Evolutionary conservation across 2,888 invertebrate species (phyloP).

Genomic region (Dynastes maya): DNA sequence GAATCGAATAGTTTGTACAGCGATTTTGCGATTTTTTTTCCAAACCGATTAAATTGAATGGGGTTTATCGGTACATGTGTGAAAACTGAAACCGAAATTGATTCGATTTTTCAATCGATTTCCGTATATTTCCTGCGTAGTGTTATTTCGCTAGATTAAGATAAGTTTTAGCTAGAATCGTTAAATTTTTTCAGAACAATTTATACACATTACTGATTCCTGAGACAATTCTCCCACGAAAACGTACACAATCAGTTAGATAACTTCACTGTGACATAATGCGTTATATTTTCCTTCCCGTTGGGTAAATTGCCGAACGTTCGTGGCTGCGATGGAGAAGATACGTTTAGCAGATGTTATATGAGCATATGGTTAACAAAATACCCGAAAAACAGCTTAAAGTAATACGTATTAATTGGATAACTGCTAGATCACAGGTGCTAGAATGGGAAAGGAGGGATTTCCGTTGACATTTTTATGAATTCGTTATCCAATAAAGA

Average conservation of each 20-base stretch:
- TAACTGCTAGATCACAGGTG: constrained; percentile 39
- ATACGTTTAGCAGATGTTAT: constrained; percentile 31
- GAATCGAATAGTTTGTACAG: constrained; percentile 19
- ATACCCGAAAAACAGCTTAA: constrained; percentile 18
- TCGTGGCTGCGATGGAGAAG: neutral
- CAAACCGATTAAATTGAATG: constrained; percentile 36
- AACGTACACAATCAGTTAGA: neutral
- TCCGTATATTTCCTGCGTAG: neutral
- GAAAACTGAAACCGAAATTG: constrained; percentile 24
- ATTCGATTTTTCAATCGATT: constrained; percentile 18
- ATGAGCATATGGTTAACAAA: constrained; percentile 26
- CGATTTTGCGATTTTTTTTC: constrained; percentile 2
- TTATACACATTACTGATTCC: too few species aligned
- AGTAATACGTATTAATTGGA: constrained; percentile 33
- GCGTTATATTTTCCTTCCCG: neutral
- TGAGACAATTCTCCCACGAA: neutral
- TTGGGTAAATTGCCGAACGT: neutral
- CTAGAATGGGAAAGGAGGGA: constrained; percentile 5
- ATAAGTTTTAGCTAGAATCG: too few species aligned
- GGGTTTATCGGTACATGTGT: constrained; percentile 14
- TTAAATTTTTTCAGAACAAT: too few species aligned
- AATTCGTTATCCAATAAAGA: constrained; percentile 15
- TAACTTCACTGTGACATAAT: neutral
- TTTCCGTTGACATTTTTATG: constrained; percentile 40
- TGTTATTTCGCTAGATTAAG: too few species aligned